phyloP scores from a whole-genome alignment of 2,113 vertebrate species.

The Thalassarche chlororhynchos region DNA sequence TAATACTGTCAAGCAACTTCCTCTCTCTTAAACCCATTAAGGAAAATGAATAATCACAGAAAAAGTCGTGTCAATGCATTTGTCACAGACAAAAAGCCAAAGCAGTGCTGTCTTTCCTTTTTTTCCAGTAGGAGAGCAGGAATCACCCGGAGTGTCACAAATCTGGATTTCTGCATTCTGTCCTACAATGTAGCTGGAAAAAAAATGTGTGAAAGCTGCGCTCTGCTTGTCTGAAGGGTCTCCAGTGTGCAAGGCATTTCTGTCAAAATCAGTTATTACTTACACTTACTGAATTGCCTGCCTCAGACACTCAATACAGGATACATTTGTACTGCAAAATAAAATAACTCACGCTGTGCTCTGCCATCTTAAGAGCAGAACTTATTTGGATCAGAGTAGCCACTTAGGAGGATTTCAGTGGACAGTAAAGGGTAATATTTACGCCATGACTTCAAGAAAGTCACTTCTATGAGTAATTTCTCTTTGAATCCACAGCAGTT shows the following conservation, averaged over 20 bases:
- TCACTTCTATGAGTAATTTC: neutral
- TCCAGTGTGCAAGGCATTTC: neutral
- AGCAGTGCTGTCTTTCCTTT: neutral
- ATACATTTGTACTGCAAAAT: neutral
- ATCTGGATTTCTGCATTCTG: neutral
- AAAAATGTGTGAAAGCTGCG: neutral
- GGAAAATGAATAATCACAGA: neutral
- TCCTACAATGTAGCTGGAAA: neutral
- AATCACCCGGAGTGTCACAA: neutral
- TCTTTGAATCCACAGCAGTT: neutral
- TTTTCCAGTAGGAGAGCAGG: neutral
- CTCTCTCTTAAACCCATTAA: neutral
- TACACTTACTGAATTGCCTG: neutral
- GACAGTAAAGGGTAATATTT: neutral
- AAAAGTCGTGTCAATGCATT: neutral
- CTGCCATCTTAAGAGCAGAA: neutral
- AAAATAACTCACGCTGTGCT: neutral
- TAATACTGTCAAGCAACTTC: neutral
- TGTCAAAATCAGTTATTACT: slow-evolving; percentile 6
- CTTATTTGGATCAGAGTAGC: neutral
- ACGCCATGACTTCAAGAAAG: neutral
- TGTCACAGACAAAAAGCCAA: neutral
- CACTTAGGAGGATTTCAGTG: neutral
- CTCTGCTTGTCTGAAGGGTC: neutral
- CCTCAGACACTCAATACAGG: neutral